Evolutionary conservation across 1,140 invertebrate species (phyloP).

Genomic region (Glomeris maerens): DNA sequence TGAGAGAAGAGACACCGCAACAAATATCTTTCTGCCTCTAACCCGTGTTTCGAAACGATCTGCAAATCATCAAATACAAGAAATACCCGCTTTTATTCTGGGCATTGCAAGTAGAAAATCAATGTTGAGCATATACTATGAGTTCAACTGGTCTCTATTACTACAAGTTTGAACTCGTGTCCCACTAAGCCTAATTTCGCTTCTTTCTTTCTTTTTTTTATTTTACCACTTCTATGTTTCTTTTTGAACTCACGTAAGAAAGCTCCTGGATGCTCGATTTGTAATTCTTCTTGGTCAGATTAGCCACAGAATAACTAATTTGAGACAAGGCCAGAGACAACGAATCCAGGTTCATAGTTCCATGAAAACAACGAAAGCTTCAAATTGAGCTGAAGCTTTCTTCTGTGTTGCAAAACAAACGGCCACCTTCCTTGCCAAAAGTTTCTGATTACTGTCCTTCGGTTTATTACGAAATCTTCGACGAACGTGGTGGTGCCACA

Average conservation of each 20-base stretch:
- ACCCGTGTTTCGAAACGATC: slow-evolving; percentile 61
- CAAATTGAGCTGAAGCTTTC: slow-evolving; percentile 36
- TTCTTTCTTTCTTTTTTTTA: slow-evolving; percentile 3
- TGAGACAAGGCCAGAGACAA: slow-evolving; percentile 93
- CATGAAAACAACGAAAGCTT: slow-evolving; percentile 50
- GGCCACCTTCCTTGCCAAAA: no score
- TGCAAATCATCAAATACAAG: no score
- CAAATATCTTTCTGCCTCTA: slow-evolving; percentile 74
- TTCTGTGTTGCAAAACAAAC: no score
- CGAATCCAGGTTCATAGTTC: slow-evolving; percentile 98
- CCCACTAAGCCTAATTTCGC: no score
- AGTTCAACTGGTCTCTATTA: no score
- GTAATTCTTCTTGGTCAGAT: slow-evolving; percentile 90
- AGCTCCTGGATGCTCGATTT: slow-evolving; percentile 70
- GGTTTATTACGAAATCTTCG: no score
- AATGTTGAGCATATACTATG: not conserved
- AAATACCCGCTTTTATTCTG: no score
- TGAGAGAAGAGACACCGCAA: slow-evolving; percentile 68
- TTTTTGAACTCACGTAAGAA: slow-evolving; percentile 43
- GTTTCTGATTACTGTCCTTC: no score
- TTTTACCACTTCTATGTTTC: not conserved
- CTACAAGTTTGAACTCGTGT: no score
- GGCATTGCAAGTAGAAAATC: not conserved
- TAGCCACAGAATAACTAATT: slow-evolving; percentile 90
- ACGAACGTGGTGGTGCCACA: no score